Evolutionary conservation across 2,113 vertebrate species (phyloP).

Genomic region (Hippocampus zosterae): DNA sequence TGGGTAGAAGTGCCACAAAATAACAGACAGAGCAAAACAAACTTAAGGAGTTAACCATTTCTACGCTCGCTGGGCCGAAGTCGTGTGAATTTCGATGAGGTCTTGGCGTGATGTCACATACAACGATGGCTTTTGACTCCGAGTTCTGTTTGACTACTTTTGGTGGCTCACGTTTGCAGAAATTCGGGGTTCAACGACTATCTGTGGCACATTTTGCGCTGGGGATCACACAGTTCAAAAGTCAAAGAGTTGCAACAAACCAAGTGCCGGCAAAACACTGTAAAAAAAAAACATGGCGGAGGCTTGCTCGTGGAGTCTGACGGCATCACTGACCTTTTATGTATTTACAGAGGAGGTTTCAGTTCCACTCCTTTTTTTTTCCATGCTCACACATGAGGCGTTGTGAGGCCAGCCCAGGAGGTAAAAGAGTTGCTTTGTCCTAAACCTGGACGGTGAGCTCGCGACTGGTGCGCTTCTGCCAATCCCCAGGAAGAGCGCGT

Average conservation of each 20-base stretch:
- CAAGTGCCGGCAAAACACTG: slow-evolving; percentile 39
- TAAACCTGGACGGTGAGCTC: slow-evolving; percentile 42
- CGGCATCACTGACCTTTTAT: slow-evolving; percentile 69
- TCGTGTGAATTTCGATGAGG: no score
- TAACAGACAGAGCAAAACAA: no score
- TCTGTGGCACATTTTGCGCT: slow-evolving; percentile 43
- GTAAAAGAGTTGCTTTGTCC: slow-evolving; percentile 74
- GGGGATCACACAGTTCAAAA: slow-evolving; percentile 56
- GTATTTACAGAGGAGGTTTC: slow-evolving; percentile 69
- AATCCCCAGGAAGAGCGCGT: slow-evolving; percentile 52
- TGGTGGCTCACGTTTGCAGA: not conserved
- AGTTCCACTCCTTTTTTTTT: slow-evolving; percentile 65
- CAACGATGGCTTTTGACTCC: no score
- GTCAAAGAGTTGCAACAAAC: slow-evolving; percentile 49
- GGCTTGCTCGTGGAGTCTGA: slow-evolving; percentile 48
- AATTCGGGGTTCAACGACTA: not conserved
- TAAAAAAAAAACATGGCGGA: slow-evolving; percentile 41
- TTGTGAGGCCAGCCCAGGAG: slow-evolving; percentile 52
- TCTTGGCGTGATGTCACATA: no score
- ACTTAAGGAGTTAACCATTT: no score
- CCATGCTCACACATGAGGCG: slow-evolving; percentile 63
- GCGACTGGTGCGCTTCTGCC: slow-evolving; percentile 57
- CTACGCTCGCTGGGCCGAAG: no score
- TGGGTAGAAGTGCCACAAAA: no score
- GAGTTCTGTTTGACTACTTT: not conserved